Conservation (phyloP, 2,797 vertebrate species). For the Galaxias olidus region DNA sequence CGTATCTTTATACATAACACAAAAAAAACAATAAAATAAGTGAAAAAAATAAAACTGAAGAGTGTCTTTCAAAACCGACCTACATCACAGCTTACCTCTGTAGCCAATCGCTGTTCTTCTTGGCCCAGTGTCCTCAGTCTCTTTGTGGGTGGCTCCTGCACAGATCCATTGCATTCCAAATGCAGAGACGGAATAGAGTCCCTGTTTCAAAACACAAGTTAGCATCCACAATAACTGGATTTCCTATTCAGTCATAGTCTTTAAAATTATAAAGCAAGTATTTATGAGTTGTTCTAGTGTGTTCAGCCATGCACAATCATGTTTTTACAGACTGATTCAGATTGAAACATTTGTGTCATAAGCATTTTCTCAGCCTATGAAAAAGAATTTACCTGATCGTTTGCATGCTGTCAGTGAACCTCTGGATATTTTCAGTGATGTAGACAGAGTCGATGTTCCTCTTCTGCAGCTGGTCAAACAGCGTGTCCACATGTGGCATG, state of each 20-base stretch:
- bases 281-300: neutral
- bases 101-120: conserved; percentile 10
- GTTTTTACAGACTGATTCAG: neutral
- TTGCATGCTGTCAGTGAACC: conserved; percentile 15
- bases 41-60: too few species aligned
- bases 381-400: conserved; percentile 20
- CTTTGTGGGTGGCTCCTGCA: neutral
- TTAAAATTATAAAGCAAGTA: conserved; percentile 11
- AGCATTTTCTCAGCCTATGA: neutral
- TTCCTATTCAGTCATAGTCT: conserved; percentile 17
- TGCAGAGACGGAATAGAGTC: neutral
- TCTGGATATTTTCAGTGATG: conserved; percentile 10
- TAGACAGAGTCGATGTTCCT: conserved; percentile 23
- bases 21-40: too few species aligned
- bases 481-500: conserved; percentile 27
- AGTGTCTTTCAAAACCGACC: too few species aligned
- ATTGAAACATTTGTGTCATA: neutral
- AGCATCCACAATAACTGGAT: neutral
- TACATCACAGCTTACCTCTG: neutral
- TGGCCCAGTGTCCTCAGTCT: neutral
- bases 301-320: neutral
- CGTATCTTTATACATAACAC: too few species aligned
- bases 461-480: conserved; percentile 27
- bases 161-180: neutral
- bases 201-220: neutral